Percentiles rank a stretch among this genome's conserved stretches.
These are phyloP conservation scores for Aviceda subcristata DNA, from an alignment of 2,113 vertebrate genomes.

Conservation along the genomic window DNA sequence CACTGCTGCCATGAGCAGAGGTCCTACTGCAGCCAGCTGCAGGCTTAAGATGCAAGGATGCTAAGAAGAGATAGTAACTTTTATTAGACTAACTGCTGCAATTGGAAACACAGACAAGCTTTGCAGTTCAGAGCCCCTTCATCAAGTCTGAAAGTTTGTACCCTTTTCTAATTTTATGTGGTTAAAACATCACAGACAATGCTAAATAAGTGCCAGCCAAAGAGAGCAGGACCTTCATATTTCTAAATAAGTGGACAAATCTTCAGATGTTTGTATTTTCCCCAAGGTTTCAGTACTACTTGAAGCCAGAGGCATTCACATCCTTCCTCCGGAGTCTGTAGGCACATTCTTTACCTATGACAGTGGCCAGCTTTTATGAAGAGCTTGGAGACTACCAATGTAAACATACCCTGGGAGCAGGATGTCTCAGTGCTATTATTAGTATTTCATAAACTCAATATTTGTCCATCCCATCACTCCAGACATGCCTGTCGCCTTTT, in stretches of 20 bases:
- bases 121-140: background rate
- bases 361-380: background rate
- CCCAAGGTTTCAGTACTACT: background rate
- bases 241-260: background rate
- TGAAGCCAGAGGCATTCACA: background rate
- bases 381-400: background rate
- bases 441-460: background rate
- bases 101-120: background rate
- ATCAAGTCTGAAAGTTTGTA: background rate
- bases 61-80: background rate
- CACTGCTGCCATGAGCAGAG: fast-evolving
- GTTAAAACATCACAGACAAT: background rate
- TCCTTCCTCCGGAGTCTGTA: background rate
- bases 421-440: background rate
- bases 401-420: background rate
- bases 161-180: background rate
- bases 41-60: background rate
- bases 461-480: background rate
- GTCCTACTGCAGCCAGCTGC: background rate
- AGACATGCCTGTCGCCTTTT: background rate
- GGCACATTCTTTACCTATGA: background rate
- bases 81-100: background rate
- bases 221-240: background rate
- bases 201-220: background rate
- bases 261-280: background rate